Evolutionary conservation across 2,113 vertebrate species (phyloP).

Genomic region (Bothrops jararaca): DNA sequence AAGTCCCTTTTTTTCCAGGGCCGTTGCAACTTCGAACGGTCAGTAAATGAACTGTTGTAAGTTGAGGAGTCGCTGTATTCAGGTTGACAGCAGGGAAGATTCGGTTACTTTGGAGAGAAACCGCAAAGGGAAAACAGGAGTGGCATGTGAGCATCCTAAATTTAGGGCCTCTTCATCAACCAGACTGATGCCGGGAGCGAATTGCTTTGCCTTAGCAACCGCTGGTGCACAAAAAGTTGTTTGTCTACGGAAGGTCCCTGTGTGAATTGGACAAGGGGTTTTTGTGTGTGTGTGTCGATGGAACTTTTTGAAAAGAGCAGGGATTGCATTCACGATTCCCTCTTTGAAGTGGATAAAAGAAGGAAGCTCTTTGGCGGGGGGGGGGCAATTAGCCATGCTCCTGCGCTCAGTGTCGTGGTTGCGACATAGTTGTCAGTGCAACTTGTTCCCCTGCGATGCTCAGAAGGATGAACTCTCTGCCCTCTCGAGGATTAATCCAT

Average conservation of each 20-base stretch:
- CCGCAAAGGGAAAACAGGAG: neutral
- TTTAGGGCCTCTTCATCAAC: neutral
- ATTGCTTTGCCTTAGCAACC: neutral
- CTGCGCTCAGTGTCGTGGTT: rapidly evolving
- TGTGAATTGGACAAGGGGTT: neutral
- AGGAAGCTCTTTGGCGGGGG: neutral
- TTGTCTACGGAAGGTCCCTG: neutral
- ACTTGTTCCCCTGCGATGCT: neutral
- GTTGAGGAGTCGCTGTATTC: neutral
- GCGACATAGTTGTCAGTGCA: neutral
- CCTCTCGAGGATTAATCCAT: neutral
- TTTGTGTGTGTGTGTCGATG: neutral
- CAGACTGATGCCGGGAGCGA: neutral
- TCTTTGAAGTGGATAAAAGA: neutral
- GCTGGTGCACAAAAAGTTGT: neutral
- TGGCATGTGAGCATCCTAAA: neutral
- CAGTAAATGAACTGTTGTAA: neutral
- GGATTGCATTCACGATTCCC: neutral
- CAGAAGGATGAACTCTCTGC: neutral
- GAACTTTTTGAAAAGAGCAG: neutral
- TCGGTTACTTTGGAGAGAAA: neutral
- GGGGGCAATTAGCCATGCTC: neutral
- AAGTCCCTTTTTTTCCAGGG: rapidly evolving
- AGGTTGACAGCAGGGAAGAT: neutral
- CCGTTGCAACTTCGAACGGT: neutral